These are phyloP conservation scores for Paramormyrops kingsleyae DNA, from an alignment of 2,113 vertebrate species.

Conservation along the genomic window DNA sequence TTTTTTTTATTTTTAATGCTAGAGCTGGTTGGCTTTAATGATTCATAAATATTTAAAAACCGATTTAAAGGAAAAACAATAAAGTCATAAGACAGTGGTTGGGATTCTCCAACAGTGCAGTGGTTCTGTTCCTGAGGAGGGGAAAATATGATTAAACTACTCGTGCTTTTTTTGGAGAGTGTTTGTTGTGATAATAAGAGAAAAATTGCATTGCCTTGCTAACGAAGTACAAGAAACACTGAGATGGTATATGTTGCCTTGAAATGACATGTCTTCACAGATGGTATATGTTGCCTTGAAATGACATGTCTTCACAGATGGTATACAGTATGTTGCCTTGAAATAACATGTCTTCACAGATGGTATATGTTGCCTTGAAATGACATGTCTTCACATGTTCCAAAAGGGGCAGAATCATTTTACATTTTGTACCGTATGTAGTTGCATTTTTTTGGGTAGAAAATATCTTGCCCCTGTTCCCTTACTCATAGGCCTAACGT, in stretches of 20 bases:
- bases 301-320: background rate
- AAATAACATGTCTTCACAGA: background rate
- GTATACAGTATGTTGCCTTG: background rate
- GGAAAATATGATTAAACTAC: slow-evolving; percentile 34
- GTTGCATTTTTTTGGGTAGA: background rate
- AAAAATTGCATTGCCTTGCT: slow-evolving; percentile 6
- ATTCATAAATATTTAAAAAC: slow-evolving; percentile 64
- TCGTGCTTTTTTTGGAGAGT: slow-evolving; percentile 17
- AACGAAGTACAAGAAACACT: background rate
- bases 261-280: background rate
- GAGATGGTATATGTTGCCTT: too few relatives aligned
- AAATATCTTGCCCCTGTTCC: background rate
- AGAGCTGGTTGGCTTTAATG: slow-evolving; percentile 49
- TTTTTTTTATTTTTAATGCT: slow-evolving; percentile 44
- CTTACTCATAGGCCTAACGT: too few relatives aligned
- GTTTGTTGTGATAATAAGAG: slow-evolving; percentile 17
- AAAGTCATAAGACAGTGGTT: slow-evolving; percentile 59
- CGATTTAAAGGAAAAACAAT: slow-evolving; percentile 55
- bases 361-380: background rate
- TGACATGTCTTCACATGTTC: background rate
- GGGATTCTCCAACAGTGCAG: slow-evolving; percentile 52
- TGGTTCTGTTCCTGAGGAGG: slow-evolving; percentile 40
- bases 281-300: background rate
- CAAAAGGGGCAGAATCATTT: background rate
- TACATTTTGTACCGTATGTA: background rate